Evolutionary conservation across 2,888 invertebrate genomes (phyloP), one percentile per base, ranked within the genome.

Genomic region (Cylindroiulus punctatus): DNA sequence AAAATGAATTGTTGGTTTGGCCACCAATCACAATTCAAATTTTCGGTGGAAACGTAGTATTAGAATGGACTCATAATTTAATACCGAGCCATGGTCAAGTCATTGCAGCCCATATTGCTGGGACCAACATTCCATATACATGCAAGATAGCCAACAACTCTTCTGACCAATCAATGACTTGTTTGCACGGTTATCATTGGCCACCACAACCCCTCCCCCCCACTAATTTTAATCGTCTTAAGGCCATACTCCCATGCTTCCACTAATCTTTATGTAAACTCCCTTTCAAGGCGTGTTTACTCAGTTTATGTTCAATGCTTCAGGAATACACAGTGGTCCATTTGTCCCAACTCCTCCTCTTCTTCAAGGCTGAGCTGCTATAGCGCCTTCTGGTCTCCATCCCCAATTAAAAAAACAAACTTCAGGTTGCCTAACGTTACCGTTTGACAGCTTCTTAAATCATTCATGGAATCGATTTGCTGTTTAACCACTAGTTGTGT

Each of bases 201-300:
- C 47, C 47, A 7, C 10, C 47, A 10, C 47, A 14, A 7, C 47
- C 17, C 14, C 10, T 22, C 1, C 26, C 65, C 26, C 22, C 65
- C 65, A 40, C 65, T 26, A 4, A 26, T 5, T 47, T 47, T 10
- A 47, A 47, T 40, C 47, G 14, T 47, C 47, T 47, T 47, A 10
- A 65, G 26, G 26, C 26, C 4, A 65, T 65, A 22, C 65, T 26
- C 65, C 65, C n/a, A 2, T 65, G 26, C 2, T 22, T 22, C 65
- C 22, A 12, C 22, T 65, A 65, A 65, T 65, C 65, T 65, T 65
- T 65, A 65, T 65, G 65, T 65, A 65, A 65, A 65, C 65, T 65
- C 65, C 65, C 65, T 65, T 65, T 65, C 26, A 65, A 65, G 65
- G 3, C 26, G n/a, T 26, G 65, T 65, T 65, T 65, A 26, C 65